Conservation (phyloP, 2,113 vertebrate species). For the Tenrec ecaudatus region DNA sequence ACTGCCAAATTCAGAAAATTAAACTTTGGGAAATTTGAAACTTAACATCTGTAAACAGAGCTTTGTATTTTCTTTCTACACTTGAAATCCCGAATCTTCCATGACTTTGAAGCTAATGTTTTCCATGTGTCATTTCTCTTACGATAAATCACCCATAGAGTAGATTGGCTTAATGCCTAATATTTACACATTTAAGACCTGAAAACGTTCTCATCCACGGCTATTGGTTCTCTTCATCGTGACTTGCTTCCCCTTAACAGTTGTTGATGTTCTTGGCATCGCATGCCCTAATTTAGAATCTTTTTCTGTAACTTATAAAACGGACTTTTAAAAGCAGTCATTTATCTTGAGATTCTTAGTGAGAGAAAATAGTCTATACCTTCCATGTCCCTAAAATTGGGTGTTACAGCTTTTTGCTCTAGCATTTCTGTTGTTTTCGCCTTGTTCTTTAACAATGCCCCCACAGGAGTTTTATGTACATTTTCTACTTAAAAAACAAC, state of each 20-base stretch:
- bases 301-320: constrained; percentile 40
- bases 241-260: constrained; percentile 24
- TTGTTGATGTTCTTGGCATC: background rate
- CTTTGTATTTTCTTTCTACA: constrained; percentile 45
- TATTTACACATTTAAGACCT: constrained; percentile 19
- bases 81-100: constrained; percentile 28
- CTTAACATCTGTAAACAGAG: constrained; percentile 48
- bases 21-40: constrained; percentile 31
- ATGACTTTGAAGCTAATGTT: constrained; percentile 52
- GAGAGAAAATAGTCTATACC: constrained; percentile 23
- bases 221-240: constrained; percentile 48
- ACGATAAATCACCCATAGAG: constrained; percentile 43
- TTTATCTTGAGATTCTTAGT: constrained; percentile 33
- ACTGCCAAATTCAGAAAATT: too few relatives aligned
- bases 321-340: constrained; percentile 22
- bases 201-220: background rate
- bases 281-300: constrained; percentile 29
- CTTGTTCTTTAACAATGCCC: constrained; percentile 43
- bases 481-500: constrained; percentile 2
- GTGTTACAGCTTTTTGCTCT: background rate
- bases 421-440: constrained; percentile 53
- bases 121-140: constrained; percentile 46
- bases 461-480: background rate
- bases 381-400: constrained; percentile 24
- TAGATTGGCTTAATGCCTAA: constrained; percentile 30